Percentiles rank a stretch among this genome's conserved stretches.
Evolutionary conservation across 2,888 invertebrate genomes (phyloP).

Genomic region (Pheosia gnoma): DNA sequence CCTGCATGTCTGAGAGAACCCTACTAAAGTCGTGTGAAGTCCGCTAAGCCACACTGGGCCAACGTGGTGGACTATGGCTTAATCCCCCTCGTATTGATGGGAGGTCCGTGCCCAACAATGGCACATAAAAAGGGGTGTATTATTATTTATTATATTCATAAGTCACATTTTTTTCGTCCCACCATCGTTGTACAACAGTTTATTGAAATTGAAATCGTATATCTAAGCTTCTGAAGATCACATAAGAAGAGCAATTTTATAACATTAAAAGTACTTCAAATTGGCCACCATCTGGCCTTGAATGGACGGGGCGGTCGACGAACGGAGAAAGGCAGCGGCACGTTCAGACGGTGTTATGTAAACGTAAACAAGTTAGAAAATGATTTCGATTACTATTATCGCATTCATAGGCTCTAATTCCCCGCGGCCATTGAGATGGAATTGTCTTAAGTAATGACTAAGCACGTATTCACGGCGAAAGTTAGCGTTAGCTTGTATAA

Average conservation of each 20-base stretch:
- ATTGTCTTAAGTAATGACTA: slow-evolving; percentile 18
- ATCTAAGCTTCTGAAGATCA: background rate
- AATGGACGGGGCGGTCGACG: slow-evolving; percentile 54
- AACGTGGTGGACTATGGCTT: no score
- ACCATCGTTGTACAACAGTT: no score
- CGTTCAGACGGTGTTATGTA: slow-evolving; percentile 54
- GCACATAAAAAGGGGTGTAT: no score
- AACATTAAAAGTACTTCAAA: slow-evolving; percentile 43
- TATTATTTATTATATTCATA: no score
- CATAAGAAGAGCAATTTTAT: slow-evolving; percentile 31
- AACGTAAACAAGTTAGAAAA: slow-evolving; percentile 56
- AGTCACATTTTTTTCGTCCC: no score
- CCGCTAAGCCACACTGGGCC: no score
- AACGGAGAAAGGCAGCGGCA: slow-evolving; percentile 59
- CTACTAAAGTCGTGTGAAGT: no score
- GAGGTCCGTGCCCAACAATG: no score
- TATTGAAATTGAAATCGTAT: no score
- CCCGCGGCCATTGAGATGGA: slow-evolving; percentile 22
- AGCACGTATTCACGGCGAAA: slow-evolving; percentile 9
- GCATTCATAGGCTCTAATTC: slow-evolving; percentile 26
- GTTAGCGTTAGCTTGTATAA: background rate
- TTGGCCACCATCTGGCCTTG: slow-evolving; percentile 60
- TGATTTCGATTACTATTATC: slow-evolving; percentile 39
- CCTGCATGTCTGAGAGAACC: no score
- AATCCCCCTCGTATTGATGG: no score